Evolutionary conservation across 2,888 invertebrate species (phyloP), one percentile per base, ranked within the genome.

Genomic region (Steromphala cineraria): DNA sequence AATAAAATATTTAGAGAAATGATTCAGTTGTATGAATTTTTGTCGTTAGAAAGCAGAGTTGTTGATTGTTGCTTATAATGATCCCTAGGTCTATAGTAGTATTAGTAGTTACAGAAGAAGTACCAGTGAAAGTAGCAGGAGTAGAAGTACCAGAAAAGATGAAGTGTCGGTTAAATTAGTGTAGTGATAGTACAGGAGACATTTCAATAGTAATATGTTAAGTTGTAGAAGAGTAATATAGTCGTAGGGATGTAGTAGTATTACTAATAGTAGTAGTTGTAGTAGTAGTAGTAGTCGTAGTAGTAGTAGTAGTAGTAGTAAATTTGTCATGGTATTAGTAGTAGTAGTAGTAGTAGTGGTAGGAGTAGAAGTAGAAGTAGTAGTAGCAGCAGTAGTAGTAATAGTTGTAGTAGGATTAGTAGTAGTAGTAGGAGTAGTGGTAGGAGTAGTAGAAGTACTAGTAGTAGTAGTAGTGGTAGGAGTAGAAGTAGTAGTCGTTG

Each of bases 391-490:
- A 46, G 46, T 28, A 71, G 36, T 46, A 67, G 1, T 67, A 46
- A n/a, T 40, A 71, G 24, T 17, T 36, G 67, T 78, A 56, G 55
- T 62, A 53, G 28, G 10, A 79, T n/a, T 67, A 67, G 19, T 67
- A 79, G 1, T 53, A 67, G 24, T 75, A 80, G 52, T 75, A 17
- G 19, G 0, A 3, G 19, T 31, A 36, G 2, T 53, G 0, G 36
- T 76, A 3, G 53, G 7, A 40, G 55, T 53, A 75, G 53, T 75
- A 56, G 56, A 56, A 80, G 1, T 75, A n/a, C 7, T 80, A 67
- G 46, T 78, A 52, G 52, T 78, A 78, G 52, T 67, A 78, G 52
- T 67, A 67, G 67, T 67, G 62, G 67, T 67, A 62, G 67, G 40
- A 62, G 67, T 67, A 62, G 67, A 62, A 77, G 67, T 53, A 52